phyloP scores from a whole-genome alignment of 2,888 invertebrate species.

The Xestia ashworthii region DNA sequence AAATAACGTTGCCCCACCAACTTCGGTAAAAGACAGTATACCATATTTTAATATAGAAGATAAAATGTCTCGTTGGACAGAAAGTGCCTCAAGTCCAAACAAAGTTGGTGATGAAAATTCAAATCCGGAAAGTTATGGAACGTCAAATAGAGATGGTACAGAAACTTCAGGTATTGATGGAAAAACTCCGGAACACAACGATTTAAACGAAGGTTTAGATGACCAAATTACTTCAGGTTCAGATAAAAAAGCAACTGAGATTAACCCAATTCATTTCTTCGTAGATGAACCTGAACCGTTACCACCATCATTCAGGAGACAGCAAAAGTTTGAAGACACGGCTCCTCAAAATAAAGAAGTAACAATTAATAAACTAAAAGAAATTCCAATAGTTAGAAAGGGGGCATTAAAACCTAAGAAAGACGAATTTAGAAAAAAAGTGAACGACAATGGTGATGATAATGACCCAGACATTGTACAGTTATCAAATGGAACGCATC shows the following conservation, averaged over 20 bases:
- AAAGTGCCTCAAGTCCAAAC: background rate
- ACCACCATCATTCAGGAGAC: conserved; percentile 20
- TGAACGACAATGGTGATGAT: background rate
- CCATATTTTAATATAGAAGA: conserved; percentile 43
- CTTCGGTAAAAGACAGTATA: conserved; percentile 6
- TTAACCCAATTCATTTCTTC: conserved; percentile 33
- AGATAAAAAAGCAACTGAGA: background rate
- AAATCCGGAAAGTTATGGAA: conserved; percentile 11
- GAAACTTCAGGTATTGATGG: background rate
- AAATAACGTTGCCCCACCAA: background rate
- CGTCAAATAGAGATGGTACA: background rate
- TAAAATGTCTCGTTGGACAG: conserved; percentile 15
- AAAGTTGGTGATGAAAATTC: background rate
- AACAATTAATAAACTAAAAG: conserved; percentile 20
- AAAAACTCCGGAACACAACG: background rate
- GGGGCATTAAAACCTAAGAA: background rate
- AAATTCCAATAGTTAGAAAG: conserved; percentile 19
- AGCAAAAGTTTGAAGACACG: background rate
- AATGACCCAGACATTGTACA: conserved; percentile 13
- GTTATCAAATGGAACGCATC: conserved; percentile 54
- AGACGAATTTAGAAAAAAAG: background rate
- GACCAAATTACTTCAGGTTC: background rate
- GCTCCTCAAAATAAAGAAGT: conserved; percentile 3
- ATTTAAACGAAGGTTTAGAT: background rate
- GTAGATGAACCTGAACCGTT: conserved; percentile 46